phyloP scores from a whole-genome alignment of 1,140 invertebrate species.

The Zaprionus tsacasi region DNA sequence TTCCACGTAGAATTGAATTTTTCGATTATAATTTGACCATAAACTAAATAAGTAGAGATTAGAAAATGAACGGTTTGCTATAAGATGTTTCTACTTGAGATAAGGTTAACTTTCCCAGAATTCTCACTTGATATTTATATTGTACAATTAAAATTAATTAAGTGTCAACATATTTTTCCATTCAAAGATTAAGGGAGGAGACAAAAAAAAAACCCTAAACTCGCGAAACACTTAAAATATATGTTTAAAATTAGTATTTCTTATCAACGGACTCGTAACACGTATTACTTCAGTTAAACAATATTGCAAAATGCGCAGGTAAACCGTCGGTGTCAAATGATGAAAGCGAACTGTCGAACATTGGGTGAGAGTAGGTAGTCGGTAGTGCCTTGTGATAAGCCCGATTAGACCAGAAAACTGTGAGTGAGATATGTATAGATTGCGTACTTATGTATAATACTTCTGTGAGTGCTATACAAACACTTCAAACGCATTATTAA shows the following conservation, averaged over 20 bases:
- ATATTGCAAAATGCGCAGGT: neutral
- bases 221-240: too few relatives aligned
- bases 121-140: neutral
- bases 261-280: neutral
- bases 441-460: neutral
- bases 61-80: neutral
- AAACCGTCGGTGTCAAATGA: constrained; percentile 15
- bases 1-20: neutral
- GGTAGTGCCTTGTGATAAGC: constrained; percentile 9
- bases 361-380: neutral
- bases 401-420: neutral
- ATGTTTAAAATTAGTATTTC: neutral
- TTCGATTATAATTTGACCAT: neutral
- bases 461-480: neutral
- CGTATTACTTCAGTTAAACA: neutral
- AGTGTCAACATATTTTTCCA: neutral
- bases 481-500: neutral
- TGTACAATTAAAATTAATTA: neutral
- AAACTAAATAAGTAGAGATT: neutral
- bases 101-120: neutral
- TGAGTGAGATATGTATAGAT: neutral
- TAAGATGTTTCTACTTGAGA: constrained; percentile 1
- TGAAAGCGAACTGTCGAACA: constrained; percentile 8
- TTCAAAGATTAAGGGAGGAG: neutral
- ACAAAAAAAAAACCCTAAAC: neutral